A percentile compares a stretch with the other conserved stretches of the same genome.
These are phyloP conservation scores for Ormyrus nitidulus DNA, from an alignment of 2,888 invertebrate genomes.

Conservation along the genomic window DNA sequence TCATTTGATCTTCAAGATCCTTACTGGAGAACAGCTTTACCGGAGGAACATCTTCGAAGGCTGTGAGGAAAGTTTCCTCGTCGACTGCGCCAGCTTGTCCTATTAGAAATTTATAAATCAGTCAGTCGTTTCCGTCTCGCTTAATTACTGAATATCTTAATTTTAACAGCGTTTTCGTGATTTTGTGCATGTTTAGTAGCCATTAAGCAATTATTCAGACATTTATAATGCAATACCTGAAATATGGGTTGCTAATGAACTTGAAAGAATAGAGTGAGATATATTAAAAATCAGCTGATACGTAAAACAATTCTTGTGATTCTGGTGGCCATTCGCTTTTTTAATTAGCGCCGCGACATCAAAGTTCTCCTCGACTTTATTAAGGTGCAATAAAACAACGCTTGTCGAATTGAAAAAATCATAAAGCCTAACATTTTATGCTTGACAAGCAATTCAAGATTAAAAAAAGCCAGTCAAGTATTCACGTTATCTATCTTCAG, in stretches of 20 bases:
- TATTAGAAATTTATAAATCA: constrained; percentile 47
- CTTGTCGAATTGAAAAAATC: too few relatives aligned
- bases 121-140: too few relatives aligned
- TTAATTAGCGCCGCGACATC: constrained; percentile 6
- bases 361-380: background rate
- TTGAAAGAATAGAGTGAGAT: background rate
- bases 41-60: constrained; percentile 89
- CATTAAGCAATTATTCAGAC: constrained; percentile 26
- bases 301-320: background rate
- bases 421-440: too few relatives aligned
- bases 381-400: background rate
- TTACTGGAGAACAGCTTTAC: constrained; percentile 89
- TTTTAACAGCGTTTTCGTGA: background rate
- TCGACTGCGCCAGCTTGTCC: constrained; percentile 91
- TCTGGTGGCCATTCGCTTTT: background rate
- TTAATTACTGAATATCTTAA: background rate
- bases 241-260: constrained; percentile 6
- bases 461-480: too few relatives aligned
- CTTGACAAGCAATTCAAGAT: too few relatives aligned
- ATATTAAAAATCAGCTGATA: background rate
- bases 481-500: too few relatives aligned
- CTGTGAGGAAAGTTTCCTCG: constrained; percentile 89
- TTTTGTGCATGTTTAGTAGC: background rate
- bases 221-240: constrained; percentile 41
- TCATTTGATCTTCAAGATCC: constrained; percentile 89